Base-by-base conservation (phyloP, 2,113 vertebrate species). In the Patagioenas fasciata region DNA sequence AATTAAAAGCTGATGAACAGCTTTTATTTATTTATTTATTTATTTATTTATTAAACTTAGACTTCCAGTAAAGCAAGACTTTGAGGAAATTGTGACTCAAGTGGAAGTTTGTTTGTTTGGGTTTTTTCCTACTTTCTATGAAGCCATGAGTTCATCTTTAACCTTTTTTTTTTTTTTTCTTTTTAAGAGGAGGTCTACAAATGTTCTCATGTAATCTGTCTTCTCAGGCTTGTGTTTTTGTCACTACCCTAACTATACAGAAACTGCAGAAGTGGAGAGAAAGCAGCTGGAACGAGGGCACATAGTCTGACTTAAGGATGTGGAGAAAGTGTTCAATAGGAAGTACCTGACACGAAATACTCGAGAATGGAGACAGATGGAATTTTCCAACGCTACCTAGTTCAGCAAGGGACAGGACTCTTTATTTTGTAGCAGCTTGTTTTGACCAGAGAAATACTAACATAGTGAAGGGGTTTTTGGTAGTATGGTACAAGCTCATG, bases 391-490 rank as follows among this genome's bases (percentile, higher is more conserved):
- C 34, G 6, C 40, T 31, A 7, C 12, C 26, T 65, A 9, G 13
- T 32, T 82, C 36, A 61, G 38, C 32, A 9, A 38, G 19, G 25
- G 42, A 11, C 15, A 66, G 10, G 13, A 11, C 32, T 91, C 23
- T 67, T 14, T 79, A 28, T 40, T 38, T 80, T 81, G 28, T 56
- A 34, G 50, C 23, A 50, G 42, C 13, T 42, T 66, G 31, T 38
- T 53, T 80, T 80, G 15, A n/a, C 51, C 26, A 50, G 47, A 79
- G 40, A 89, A 32, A 18, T 69, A 67, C 54, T 92, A 75, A 96
- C 34, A 47, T 3, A 62, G 40, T 28, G 47, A 85, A 67, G 32
- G 32, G 28, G 73, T 34, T 77, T 36, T 67, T 54, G 11, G 11
- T 40, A 25, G n/a, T 25, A 15, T 47, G 15, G 26, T 85, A 42